Conservation (phyloP, 2,888 invertebrate species). For the Seladonia tumulorum region DNA sequence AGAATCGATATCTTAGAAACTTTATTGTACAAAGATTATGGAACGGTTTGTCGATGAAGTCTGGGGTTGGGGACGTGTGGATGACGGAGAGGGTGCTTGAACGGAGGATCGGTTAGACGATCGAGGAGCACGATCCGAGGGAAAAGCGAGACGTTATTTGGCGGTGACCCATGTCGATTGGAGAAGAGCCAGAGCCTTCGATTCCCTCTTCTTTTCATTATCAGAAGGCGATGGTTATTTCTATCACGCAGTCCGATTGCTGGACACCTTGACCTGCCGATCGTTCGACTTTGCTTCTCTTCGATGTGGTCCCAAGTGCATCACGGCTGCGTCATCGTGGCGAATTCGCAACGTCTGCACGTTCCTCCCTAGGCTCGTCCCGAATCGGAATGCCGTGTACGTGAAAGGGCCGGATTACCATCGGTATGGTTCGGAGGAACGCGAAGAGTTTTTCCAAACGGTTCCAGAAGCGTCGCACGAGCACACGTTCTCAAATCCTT, state of each 20-base stretch:
- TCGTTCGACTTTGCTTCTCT: slow-evolving; percentile 33
- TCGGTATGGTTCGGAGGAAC: slow-evolving; percentile 2
- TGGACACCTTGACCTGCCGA: slow-evolving; percentile 42
- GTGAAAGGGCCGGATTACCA: slow-evolving; percentile 7
- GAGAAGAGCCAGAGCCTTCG: slow-evolving; percentile 63
- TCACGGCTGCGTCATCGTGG: neutral
- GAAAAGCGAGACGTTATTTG: slow-evolving; percentile 53
- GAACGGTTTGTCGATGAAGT: slow-evolving; percentile 38
- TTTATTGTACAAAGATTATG: slow-evolving; percentile 70
- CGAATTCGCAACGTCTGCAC: slow-evolving; percentile 7
- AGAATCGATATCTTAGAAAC: slow-evolving; percentile 44
- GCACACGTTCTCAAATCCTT: neutral
- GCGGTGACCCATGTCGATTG: slow-evolving; percentile 65
- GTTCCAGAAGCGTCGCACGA: neutral
- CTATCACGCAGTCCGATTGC: slow-evolving; percentile 31
- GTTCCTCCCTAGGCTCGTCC: neutral
- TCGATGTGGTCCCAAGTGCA: neutral
- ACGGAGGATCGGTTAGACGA: slow-evolving; percentile 25
- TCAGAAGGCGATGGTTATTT: slow-evolving; percentile 55
- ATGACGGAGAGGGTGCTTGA: slow-evolving; percentile 44
- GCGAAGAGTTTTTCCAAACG: neutral
- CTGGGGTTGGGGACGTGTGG: slow-evolving; percentile 32
- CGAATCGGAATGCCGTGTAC: slow-evolving; percentile 17
- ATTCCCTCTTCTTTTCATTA: slow-evolving; percentile 44
- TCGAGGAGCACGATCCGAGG: slow-evolving; percentile 22